Evolutionary conservation across 1,140 invertebrate species (phyloP).

Genomic region (Drosophila kanapiae): DNA sequence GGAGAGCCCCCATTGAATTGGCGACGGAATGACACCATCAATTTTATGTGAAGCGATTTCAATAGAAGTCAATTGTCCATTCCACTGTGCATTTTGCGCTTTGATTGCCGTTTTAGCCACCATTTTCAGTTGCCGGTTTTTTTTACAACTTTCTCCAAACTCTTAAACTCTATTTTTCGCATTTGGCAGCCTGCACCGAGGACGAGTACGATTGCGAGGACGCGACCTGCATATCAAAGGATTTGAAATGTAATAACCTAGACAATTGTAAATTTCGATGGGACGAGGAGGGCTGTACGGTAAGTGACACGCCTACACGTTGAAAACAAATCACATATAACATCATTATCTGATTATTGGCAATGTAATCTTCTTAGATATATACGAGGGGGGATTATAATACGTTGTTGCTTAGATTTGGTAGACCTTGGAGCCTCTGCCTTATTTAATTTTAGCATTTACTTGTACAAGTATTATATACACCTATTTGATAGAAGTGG

Average conservation of each 20-base stretch:
- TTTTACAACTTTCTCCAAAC: slow-evolving; percentile 37
- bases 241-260: slow-evolving; percentile 90
- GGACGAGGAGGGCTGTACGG: slow-evolving; percentile 91
- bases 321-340: not conserved
- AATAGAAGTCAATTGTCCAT: slow-evolving; percentile 45
- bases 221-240: slow-evolving; percentile 91
- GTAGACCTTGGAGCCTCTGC: no score
- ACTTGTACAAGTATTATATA: no score
- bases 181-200: slow-evolving; percentile 70
- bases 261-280: slow-evolving; percentile 93
- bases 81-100: slow-evolving; percentile 41
- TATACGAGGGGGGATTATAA: no score
- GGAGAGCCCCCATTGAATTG: slow-evolving; percentile 2
- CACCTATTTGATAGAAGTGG: no score
- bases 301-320: slow-evolving; percentile 85
- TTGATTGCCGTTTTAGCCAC: slow-evolving; percentile 40
- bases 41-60: slow-evolving; percentile 27
- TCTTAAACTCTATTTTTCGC: slow-evolving; percentile 18
- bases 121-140: slow-evolving; percentile 1
- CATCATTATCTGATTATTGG: not conserved
- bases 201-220: slow-evolving; percentile 94
- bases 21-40: slow-evolving; percentile 24
- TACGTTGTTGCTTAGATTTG: no score
- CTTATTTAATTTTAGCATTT: no score
- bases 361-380: not conserved